Conservation (phyloP, 2,888 invertebrate genomes). For the Drosophila phalerata region DNA sequence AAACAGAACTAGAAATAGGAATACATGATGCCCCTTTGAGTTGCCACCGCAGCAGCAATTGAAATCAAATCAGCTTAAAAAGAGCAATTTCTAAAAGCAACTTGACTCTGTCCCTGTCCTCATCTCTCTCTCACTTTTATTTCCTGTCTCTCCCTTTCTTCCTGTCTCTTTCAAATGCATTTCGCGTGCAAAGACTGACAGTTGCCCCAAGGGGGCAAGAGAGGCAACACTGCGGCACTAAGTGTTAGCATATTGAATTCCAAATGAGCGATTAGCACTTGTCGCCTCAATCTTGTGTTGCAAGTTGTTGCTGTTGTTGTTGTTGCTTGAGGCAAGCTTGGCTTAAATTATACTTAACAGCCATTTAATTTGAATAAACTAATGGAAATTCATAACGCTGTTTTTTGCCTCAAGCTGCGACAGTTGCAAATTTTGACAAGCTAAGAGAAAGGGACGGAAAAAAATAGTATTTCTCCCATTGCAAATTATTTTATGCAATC, state of each 20-base stretch:
- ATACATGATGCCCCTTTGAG: conserved; percentile 10
- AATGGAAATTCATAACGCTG: conserved; percentile 29
- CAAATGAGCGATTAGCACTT: conserved; percentile 70
- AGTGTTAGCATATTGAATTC: conserved; percentile 61
- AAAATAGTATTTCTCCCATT: neutral
- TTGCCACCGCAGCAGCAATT: conserved; percentile 53
- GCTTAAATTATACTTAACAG: conserved; percentile 51
- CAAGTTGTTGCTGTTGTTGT: conserved; percentile 23
- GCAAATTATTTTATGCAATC: conserved; percentile 29
- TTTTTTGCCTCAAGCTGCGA: conserved; percentile 2
- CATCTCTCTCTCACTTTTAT: neutral
- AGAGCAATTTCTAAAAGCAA: conserved; percentile 60
- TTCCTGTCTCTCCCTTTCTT: neutral
- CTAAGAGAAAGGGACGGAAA: neutral
- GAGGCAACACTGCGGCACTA: neutral
- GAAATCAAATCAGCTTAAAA: conserved; percentile 68
- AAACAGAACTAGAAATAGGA: conserved; percentile 31
- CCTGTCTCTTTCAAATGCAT: conserved; percentile 30
- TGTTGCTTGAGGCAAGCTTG: neutral
- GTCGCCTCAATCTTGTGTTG: conserved; percentile 29
- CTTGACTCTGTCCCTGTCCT: conserved; percentile 37
- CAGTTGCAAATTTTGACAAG: conserved; percentile 23
- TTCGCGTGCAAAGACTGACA: conserved; percentile 31
- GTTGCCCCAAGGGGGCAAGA: conserved; percentile 16
- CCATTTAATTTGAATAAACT: conserved; percentile 62